These are phyloP conservation scores for Acrobasis repandana DNA, from an alignment of 2,888 invertebrate species.

Conservation along the genomic window DNA sequence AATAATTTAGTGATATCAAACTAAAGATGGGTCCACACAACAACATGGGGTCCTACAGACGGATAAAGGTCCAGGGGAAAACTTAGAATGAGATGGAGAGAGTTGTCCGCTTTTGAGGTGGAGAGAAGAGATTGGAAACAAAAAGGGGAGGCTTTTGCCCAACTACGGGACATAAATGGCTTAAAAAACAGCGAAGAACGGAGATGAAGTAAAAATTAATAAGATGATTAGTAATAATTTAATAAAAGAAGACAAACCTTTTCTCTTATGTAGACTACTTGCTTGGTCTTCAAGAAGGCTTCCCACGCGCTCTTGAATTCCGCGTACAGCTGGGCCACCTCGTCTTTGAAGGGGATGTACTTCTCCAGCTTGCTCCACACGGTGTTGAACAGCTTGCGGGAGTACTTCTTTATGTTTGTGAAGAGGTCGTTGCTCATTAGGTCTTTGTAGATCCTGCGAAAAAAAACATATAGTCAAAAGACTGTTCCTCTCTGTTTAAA, in stretches of 20 bases:
- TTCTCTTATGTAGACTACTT: slow-evolving; percentile 69
- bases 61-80: too few species aligned
- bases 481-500: too few species aligned
- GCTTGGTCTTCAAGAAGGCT: slow-evolving; percentile 69
- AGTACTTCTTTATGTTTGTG: slow-evolving; percentile 90
- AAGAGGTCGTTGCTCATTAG: slow-evolving; percentile 89
- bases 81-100: too few species aligned
- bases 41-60: too few species aligned
- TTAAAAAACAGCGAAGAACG: slow-evolving; percentile 4
- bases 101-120: too few species aligned
- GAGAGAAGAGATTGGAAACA: too few species aligned
- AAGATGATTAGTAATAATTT: too few species aligned
- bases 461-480: too few species aligned
- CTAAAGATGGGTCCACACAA: too few species aligned
- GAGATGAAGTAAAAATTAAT: too few species aligned
- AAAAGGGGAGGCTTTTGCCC: too few species aligned
- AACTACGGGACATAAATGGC: neutral
- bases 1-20: too few species aligned
- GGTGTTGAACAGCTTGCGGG: slow-evolving; percentile 83
- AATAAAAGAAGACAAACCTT: slow-evolving; percentile 55
- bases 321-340: slow-evolving; percentile 61
- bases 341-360: slow-evolving; percentile 75
- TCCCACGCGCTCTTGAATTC: slow-evolving; percentile 72
- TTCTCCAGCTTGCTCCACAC: slow-evolving; percentile 71
- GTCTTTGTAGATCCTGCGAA: slow-evolving; percentile 87